These are phyloP conservation scores for Lepidothrix coronata DNA, from an alignment of 2,113 vertebrate genomes.

Conservation along the genomic window DNA sequence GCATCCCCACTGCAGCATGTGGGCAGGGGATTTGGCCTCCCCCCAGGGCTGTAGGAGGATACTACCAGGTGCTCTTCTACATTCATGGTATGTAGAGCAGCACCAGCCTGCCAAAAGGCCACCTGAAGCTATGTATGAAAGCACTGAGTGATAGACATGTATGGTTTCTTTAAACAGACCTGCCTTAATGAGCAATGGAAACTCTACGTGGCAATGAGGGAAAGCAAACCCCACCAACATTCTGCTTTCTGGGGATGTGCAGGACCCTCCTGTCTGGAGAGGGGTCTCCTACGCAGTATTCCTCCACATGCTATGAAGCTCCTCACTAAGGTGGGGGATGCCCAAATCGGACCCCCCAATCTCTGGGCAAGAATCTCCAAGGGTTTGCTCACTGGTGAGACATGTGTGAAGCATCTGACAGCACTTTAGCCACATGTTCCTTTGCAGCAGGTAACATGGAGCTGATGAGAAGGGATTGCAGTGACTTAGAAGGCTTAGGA, in stretches of 20 bases:
- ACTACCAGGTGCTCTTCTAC: background rate
- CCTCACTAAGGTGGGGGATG: background rate
- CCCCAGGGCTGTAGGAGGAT: background rate
- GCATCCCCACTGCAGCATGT: rapidly evolving
- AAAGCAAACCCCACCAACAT: background rate
- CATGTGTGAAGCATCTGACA: rapidly evolving
- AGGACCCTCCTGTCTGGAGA: background rate
- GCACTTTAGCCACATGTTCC: rapidly evolving
- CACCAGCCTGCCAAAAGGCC: background rate
- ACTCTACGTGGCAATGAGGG: rapidly evolving
- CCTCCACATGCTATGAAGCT: background rate
- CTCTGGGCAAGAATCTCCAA: background rate
- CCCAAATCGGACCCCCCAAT: rapidly evolving
- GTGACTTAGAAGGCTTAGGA: background rate
- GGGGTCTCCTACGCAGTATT: background rate
- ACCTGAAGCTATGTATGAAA: background rate
- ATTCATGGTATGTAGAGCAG: background rate
- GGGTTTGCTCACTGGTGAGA: rapidly evolving
- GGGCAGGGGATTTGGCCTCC: background rate
- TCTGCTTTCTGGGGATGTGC: background rate
- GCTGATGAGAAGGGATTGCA: background rate
- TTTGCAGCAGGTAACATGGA: rapidly evolving
- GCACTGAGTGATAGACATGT: rapidly evolving
- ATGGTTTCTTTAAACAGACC: background rate
- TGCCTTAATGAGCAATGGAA: background rate